Evolutionary conservation across 2,113 vertebrate genomes (phyloP).

Genomic region (Pachycephala philippinensis): DNA sequence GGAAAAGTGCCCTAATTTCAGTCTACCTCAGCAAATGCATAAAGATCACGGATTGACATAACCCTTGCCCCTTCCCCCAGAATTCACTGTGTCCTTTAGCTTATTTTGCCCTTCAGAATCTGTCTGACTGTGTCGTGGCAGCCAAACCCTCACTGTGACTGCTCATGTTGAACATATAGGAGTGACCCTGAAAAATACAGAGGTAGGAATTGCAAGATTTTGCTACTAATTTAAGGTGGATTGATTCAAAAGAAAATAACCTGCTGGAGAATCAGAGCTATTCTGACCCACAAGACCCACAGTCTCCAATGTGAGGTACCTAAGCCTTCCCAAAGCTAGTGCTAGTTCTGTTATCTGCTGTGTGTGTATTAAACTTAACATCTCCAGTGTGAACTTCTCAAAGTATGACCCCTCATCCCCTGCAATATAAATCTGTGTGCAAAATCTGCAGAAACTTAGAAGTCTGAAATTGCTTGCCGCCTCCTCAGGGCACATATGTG

Average conservation of each 20-base stretch:
- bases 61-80: background rate
- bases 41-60: background rate
- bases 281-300: background rate
- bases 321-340: background rate
- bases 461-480: background rate
- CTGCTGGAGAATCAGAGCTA: slow-evolving; percentile 17
- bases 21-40: background rate
- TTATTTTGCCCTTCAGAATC: background rate
- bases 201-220: background rate
- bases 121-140: background rate
- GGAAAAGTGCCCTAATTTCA: background rate
- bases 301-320: background rate
- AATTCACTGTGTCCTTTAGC: background rate
- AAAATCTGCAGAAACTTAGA: background rate
- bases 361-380: background rate
- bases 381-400: slow-evolving; percentile 9
- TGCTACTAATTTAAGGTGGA: background rate
- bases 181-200: background rate
- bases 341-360: background rate
- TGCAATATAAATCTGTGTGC: background rate
- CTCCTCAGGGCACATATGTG: background rate
- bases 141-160: background rate
- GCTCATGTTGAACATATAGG: background rate
- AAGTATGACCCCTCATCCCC: background rate
- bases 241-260: slow-evolving; percentile 27